phyloP scores from a whole-genome alignment of 2,113 vertebrate genomes.

The Larimichthys crocea region DNA sequence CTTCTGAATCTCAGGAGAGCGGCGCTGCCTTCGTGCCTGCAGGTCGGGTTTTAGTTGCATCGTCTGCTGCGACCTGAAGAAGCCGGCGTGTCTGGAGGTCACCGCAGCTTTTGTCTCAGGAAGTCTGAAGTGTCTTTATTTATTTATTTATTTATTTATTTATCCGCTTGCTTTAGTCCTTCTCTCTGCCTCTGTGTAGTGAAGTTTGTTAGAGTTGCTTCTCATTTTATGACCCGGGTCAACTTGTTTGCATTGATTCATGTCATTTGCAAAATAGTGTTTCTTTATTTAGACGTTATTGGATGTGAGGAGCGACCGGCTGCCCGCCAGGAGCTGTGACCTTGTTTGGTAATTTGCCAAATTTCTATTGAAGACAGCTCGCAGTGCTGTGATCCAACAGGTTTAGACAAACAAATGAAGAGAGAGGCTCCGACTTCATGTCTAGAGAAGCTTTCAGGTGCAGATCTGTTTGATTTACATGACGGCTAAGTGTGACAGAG shows the following conservation, averaged over 20 bases:
- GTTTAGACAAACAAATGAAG: neutral
- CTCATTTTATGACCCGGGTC: neutral
- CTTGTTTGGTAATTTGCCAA: conserved; percentile 4
- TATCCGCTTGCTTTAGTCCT: neutral
- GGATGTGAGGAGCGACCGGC: neutral
- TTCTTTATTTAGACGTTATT: conserved; percentile 2
- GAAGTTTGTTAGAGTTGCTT: conserved; percentile 7
- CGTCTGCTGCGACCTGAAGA: conserved; percentile 17
- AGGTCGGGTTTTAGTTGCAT: conserved; percentile 3
- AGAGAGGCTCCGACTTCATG: neutral
- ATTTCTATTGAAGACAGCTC: neutral
- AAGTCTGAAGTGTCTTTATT: conserved; percentile 20
- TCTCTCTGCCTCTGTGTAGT: neutral
- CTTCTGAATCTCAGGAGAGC: conserved; percentile 37
- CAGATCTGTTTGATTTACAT: neutral
- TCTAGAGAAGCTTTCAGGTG: neutral
- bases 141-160: conserved; percentile 26
- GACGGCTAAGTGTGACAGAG: too few species aligned
- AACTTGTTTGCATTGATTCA: conserved; percentile 13
- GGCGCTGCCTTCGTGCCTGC: conserved; percentile 23
- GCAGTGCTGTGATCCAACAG: neutral
- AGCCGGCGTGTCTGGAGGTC: conserved; percentile 42
- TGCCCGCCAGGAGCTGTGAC: neutral
- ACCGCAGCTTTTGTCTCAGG: conserved; percentile 17
- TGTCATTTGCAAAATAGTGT: conserved; percentile 11